Conservation (phyloP, 2,113 vertebrate species). For the Mesocricetus auratus region DNA sequence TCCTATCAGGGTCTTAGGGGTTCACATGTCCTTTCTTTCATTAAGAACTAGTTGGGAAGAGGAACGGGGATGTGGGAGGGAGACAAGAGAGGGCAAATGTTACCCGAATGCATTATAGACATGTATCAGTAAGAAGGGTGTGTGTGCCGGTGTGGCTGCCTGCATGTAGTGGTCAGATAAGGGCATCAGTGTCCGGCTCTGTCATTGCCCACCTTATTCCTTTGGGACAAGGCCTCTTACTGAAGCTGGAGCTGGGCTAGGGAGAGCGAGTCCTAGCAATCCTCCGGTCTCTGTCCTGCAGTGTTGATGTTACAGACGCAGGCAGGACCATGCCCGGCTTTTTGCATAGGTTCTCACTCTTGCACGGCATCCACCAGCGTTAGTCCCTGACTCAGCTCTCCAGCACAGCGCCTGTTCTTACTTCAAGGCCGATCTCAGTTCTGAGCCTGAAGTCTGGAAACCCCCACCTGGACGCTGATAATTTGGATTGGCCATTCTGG, state of each 20-base stretch:
- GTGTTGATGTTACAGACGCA: neutral
- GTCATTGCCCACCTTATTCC: neutral
- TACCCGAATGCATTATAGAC: neutral
- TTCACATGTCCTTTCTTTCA: constrained; percentile 14
- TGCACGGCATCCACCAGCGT: neutral
- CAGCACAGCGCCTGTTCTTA: neutral
- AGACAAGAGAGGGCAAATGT: neutral
- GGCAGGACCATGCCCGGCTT: neutral
- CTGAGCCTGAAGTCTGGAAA: neutral
- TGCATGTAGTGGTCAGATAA: neutral
- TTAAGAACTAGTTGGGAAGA: neutral
- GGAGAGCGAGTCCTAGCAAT: neutral
- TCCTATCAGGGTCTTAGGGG: neutral
- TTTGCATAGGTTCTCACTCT: neutral
- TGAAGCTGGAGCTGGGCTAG: neutral
- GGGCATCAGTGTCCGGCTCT: neutral
- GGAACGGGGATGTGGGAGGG: neutral
- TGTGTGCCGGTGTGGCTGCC: neutral
- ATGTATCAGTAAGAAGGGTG: neutral
- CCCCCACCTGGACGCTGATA: neutral
- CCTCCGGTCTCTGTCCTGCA: neutral
- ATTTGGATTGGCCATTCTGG: neutral
- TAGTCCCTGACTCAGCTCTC: neutral
- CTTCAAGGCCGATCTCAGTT: neutral
- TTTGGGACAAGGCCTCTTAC: neutral